phyloP scores from a whole-genome alignment of 2,888 invertebrate genomes.

The Melolontha melolontha region DNA sequence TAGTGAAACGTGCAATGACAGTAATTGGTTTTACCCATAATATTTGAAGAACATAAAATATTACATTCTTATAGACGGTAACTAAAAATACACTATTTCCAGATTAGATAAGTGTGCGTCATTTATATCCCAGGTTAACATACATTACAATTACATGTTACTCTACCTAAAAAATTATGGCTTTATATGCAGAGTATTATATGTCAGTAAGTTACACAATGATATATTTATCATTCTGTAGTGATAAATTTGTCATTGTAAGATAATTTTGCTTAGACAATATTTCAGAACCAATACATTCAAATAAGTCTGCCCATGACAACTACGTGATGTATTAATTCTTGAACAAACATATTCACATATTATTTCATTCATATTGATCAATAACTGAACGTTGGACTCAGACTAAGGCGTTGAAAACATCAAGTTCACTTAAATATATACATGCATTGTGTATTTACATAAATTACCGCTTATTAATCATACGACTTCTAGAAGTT shows the following conservation, averaged over 20 bases:
- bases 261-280: slow-evolving; percentile 18
- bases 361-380: slow-evolving; percentile 24
- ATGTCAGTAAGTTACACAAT: slow-evolving; percentile 21
- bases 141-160: too few species aligned
- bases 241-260: slow-evolving; percentile 35
- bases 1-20: too few species aligned
- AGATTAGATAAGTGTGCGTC: too few species aligned
- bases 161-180: too few species aligned
- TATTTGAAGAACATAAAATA: too few species aligned
- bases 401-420: slow-evolving; percentile 21
- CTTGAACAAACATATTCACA: slow-evolving; percentile 9
- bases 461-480: too few species aligned
- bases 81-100: too few species aligned
- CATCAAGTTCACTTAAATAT: slow-evolving; percentile 19
- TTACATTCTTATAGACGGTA: too few species aligned
- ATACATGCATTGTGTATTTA: neutral
- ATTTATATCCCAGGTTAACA: too few species aligned
- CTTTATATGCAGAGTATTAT: slow-evolving; percentile 28
- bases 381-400: neutral
- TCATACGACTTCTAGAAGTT: too few species aligned
- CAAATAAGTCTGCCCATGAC: slow-evolving; percentile 2
- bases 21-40: too few species aligned
- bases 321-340: slow-evolving; percentile 32
- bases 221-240: slow-evolving; percentile 21
- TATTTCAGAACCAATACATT: slow-evolving; percentile 24